Conservation (phyloP, 2,113 vertebrate genomes). For the Onychorhynchus coronatus region DNA sequence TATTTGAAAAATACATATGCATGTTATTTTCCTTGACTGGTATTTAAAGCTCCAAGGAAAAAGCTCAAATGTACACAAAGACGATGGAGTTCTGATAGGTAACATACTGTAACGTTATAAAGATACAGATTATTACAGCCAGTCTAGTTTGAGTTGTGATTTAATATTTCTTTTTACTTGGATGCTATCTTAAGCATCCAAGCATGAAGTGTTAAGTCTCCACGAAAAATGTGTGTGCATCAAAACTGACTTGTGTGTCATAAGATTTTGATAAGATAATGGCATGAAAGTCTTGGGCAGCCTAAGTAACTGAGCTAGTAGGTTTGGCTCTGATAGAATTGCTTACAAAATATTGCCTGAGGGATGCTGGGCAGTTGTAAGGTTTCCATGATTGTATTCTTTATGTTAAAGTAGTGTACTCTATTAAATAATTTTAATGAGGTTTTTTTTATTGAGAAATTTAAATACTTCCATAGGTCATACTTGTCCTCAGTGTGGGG, state of each 20-base stretch:
- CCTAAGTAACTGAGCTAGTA: not conserved
- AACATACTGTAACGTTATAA: not conserved
- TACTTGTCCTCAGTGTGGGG: not conserved
- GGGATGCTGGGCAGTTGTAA: not conserved
- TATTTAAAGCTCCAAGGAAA: constrained; percentile 60
- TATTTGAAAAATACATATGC: not conserved
- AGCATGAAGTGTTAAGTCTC: not conserved
- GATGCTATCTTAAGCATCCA: not conserved
- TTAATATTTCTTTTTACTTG: not conserved
- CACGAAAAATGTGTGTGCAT: not conserved
- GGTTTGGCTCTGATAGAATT: not conserved
- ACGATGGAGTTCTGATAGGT: constrained; percentile 52
- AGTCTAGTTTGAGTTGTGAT: not conserved
- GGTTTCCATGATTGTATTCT: not conserved
- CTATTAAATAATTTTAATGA: not conserved
- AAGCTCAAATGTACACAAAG: constrained; percentile 34
- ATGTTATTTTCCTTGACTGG: constrained; percentile 35
- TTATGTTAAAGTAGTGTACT: not conserved
- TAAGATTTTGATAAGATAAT: not conserved
- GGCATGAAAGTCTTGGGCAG: not conserved
- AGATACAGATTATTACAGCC: not conserved
- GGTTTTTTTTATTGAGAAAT: not conserved
- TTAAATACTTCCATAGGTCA: not conserved
- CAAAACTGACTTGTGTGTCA: not conserved
- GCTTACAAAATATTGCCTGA: not conserved